Conservation (phyloP, 2,797 vertebrate species). For the Dermochelys coriacea region DNA sequence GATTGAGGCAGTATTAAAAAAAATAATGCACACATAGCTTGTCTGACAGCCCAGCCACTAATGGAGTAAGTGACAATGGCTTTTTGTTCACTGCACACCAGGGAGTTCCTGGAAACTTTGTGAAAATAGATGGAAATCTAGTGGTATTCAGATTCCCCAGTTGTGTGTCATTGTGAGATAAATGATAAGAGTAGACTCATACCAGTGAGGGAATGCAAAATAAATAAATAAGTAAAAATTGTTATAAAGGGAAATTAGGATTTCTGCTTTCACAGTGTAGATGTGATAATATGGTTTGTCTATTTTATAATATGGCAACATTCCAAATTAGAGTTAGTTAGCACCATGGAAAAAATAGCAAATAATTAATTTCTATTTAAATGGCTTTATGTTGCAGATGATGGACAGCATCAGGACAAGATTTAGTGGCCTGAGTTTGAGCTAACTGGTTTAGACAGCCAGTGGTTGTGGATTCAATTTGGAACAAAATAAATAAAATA, state of each 20-base stretch:
- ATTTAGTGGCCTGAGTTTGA: neutral
- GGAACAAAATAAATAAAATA: neutral
- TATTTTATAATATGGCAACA: neutral
- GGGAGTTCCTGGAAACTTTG: neutral
- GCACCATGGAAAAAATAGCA: neutral
- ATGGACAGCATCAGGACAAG: neutral
- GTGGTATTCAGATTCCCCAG: neutral
- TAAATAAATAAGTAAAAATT: neutral
- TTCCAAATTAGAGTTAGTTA: neutral
- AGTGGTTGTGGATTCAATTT: neutral
- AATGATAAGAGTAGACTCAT: neutral
- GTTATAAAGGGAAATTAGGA: neutral
- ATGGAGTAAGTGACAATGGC: neutral
- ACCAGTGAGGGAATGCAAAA: neutral
- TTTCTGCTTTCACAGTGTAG: neutral
- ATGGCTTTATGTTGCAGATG: neutral
- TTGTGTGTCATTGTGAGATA: neutral
- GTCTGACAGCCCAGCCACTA: constrained; percentile 30
- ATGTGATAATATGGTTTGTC: neutral
- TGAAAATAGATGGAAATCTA: neutral
- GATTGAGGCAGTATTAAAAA: constrained; percentile 12
- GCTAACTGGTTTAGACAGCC: neutral
- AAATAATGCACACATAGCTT: constrained; percentile 8
- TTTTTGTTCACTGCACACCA: neutral
- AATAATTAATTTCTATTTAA: neutral